Evolutionary conservation across 2,113 vertebrate genomes (phyloP).

Genomic region (Diphyllodes magnificus): DNA sequence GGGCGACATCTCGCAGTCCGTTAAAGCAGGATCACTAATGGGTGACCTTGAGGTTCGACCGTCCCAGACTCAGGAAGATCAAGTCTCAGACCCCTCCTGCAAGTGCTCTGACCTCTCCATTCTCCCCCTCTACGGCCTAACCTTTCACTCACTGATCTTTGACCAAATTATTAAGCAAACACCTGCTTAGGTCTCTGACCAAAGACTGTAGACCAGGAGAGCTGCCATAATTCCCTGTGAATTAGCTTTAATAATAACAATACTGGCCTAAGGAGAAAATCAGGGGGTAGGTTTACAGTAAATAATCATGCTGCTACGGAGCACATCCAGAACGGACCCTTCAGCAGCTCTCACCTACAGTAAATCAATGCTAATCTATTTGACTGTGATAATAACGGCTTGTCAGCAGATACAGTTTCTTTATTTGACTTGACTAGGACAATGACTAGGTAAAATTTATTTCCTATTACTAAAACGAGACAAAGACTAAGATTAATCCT

Average conservation of each 20-base stretch:
- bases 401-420: constrained; percentile 51
- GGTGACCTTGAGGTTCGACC: constrained; percentile 96
- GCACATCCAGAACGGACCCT: constrained; percentile 4
- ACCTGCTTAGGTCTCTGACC: constrained; percentile 91
- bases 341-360: constrained; percentile 38
- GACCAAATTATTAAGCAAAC: constrained; percentile 98
- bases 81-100: constrained; percentile 89
- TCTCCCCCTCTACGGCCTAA: constrained; percentile 84
- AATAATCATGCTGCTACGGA: constrained; percentile 62
- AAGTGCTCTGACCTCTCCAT: constrained; percentile 86
- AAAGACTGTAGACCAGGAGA: constrained; percentile 70
- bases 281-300: constrained; percentile 72
- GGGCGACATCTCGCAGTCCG: constrained; percentile 78
- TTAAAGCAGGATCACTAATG: constrained; percentile 95
- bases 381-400: constrained; percentile 59
- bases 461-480: constrained; percentile 43
- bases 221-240: constrained; percentile 84
- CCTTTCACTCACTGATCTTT: constrained; percentile 98
- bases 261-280: constrained; percentile 72
- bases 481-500: constrained; percentile 55
- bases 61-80: constrained; percentile 93
- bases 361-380: constrained; percentile 68
- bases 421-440: constrained; percentile 51
- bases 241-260: constrained; percentile 77
- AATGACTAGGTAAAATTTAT: constrained; percentile 50